phyloP scores from a whole-genome alignment of 35 echinoderm and acorn worm species.

The Ophiothrix spiculata region DNA sequence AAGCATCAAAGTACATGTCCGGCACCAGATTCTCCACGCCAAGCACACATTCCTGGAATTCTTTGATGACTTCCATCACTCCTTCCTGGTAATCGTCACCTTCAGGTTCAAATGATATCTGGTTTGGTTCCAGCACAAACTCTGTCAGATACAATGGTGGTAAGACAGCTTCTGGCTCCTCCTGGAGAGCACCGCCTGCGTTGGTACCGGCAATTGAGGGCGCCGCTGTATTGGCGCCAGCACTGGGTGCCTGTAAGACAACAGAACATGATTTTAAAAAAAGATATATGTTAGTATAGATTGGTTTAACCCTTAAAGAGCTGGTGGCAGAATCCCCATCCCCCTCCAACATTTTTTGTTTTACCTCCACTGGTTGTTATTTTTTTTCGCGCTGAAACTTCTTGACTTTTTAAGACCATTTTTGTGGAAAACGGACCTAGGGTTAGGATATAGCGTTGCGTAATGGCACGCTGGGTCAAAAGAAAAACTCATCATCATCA shows the following conservation, averaged over 20 bases:
- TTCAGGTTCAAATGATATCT: conserved; percentile 83
- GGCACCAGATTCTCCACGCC: conserved; percentile 96
- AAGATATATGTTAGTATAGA: too few species aligned
- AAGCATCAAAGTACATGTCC: conserved; percentile 97
- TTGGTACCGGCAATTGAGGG: conserved; percentile 44
- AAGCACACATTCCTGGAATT: conserved; percentile 95
- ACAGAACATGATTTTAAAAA: background rate
- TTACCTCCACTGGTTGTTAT: too few species aligned
- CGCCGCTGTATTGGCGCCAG: conserved; percentile 39
- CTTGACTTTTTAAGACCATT: too few species aligned
- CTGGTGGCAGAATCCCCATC: too few species aligned
- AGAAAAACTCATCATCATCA: too few species aligned
- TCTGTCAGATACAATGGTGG: conserved; percentile 88
- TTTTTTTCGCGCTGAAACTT: too few species aligned
- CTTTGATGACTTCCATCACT: conserved; percentile 74
- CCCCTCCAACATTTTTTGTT: too few species aligned
- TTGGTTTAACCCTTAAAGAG: too few species aligned
- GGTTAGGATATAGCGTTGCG: too few species aligned
- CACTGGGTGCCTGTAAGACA: conserved; percentile 61
- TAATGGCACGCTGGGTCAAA: too few species aligned
- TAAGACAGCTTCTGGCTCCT: conserved; percentile 32
- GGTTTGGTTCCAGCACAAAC: conserved; percentile 83
- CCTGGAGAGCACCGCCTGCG: conserved; percentile 28
- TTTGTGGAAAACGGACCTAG: too few species aligned
- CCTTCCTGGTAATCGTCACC: conserved; percentile 90